Evolutionary conservation across 2,797 vertebrate species (phyloP).

Genomic region (Anabas testudineus): DNA sequence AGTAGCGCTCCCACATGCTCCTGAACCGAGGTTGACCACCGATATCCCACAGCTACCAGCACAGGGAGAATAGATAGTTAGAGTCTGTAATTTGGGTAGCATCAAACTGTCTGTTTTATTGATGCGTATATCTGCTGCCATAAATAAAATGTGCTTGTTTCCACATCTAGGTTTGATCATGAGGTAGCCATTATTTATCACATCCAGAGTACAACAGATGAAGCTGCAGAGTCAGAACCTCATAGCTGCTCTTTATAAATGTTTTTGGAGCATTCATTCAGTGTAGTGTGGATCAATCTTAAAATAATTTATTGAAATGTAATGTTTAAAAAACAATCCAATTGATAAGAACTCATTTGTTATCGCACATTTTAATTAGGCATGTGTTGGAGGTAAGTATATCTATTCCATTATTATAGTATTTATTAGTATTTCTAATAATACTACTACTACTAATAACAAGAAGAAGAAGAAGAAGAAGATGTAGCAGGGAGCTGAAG

Average conservation of each 20-base stretch:
- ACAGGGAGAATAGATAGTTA: background rate
- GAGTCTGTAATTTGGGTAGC: too few relatives aligned
- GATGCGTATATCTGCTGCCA: too few relatives aligned
- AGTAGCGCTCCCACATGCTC: conserved; percentile 99
- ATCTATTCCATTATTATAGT: too few relatives aligned
- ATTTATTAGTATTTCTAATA: too few relatives aligned
- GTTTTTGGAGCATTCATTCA: background rate
- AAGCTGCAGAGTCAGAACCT: too few relatives aligned
- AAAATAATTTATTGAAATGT: background rate
- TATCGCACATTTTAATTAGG: background rate
- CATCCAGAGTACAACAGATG: too few relatives aligned
- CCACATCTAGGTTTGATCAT: too few relatives aligned
- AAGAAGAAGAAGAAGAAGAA: background rate
- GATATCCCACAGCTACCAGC: conserved; percentile 94
- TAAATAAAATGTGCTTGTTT: too few relatives aligned
- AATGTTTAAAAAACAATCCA: background rate
- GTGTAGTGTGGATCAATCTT: background rate
- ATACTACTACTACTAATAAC: too few relatives aligned
- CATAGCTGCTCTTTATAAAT: too few relatives aligned
- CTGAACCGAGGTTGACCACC: conserved; percentile 97
- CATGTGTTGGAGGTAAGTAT: background rate
- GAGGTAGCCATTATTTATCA: too few relatives aligned
- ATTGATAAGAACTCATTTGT: background rate
- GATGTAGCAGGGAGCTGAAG: background rate
- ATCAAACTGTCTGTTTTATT: too few relatives aligned